Percentiles rank a stretch among this genome's conserved stretches.
Conservation (phyloP, 2,888 invertebrate genomes). For the Apodemia hepburni region DNA sequence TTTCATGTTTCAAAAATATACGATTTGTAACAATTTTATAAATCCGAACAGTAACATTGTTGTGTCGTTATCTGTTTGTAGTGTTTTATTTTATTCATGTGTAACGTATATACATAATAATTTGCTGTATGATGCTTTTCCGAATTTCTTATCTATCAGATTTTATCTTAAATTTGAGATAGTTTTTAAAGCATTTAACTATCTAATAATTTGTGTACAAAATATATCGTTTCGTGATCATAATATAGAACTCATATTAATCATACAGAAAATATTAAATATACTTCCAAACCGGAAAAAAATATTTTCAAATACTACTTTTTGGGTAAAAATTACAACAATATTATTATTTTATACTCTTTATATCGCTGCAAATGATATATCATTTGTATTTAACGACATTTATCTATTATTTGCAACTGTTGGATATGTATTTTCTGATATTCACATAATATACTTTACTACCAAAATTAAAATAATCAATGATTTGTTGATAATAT, state of each 20-base stretch:
- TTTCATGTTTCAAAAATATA: slow-evolving; percentile 1
- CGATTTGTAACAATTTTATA: not conserved
- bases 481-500: not conserved
- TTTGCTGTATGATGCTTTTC: not conserved
- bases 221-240: not conserved
- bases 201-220: not conserved
- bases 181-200: not conserved
- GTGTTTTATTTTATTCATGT: not conserved
- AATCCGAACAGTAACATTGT: not conserved
- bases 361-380: too few species aligned
- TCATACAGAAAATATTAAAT: too few species aligned
- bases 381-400: too few species aligned
- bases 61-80: not conserved
- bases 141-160: not conserved
- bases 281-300: too few species aligned
- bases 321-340: too few species aligned
- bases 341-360: too few species aligned
- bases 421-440: too few species aligned
- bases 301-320: too few species aligned
- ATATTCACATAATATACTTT: not conserved
- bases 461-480: not conserved
- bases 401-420: too few species aligned
- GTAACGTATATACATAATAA: not conserved
- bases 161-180: not conserved
- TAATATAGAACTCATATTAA: too few species aligned